A percentile compares a stretch with the other conserved stretches of the same genome.
Conservation (phyloP, 2,888 invertebrate genomes). For the Subacronicta megacephala region DNA sequence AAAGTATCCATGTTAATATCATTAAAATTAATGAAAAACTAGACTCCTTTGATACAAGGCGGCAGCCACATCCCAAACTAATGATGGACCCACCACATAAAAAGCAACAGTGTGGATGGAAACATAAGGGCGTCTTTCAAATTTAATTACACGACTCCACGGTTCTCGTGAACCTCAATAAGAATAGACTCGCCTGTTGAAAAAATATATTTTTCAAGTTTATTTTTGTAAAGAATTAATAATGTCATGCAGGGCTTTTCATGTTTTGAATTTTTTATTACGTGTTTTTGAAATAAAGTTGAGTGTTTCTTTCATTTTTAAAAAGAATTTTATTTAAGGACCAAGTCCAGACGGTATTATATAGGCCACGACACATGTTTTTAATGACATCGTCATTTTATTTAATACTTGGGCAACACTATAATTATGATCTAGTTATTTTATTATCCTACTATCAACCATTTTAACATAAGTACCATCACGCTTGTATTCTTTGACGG, state of each 20-base stretch:
- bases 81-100: constrained; percentile 43
- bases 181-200: constrained; percentile 19
- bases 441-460: no score
- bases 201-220: constrained; percentile 10
- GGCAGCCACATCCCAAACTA: constrained; percentile 34
- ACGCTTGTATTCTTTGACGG: no score
- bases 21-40: constrained; percentile 59
- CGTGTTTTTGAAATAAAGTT: neutral
- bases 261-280: constrained; percentile 4
- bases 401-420: no score
- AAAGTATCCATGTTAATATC: constrained; percentile 34
- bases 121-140: constrained; percentile 36
- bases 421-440: no score
- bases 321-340: neutral
- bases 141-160: constrained; percentile 45
- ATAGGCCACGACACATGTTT: neutral
- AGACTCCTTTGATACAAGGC: constrained; percentile 37
- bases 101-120: constrained; percentile 25
- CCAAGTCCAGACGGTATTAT: neutral
- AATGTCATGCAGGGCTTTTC: constrained; percentile 12
- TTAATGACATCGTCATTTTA: neutral
- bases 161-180: constrained; percentile 12
- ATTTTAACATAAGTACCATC: no score
- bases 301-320: neutral
- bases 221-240: constrained; percentile 18